Percentiles rank a stretch among this genome's conserved stretches.
phyloP scores from a whole-genome alignment of 2,888 invertebrate genomes.

The Acleris literana region DNA sequence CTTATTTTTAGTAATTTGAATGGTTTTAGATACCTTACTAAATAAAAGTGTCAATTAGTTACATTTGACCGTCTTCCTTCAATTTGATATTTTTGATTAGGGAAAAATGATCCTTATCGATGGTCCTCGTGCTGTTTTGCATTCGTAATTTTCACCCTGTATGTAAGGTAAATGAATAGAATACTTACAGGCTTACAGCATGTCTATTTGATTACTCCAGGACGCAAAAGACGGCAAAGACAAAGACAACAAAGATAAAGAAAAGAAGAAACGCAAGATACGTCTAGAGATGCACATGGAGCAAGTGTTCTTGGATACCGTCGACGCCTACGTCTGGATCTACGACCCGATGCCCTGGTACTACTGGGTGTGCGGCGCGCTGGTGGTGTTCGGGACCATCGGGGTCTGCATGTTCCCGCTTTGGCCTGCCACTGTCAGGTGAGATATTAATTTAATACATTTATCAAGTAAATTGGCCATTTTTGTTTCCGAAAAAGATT shows the following conservation, averaged over 20 bases:
- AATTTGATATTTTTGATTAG: too few species aligned
- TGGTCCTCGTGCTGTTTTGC: too few species aligned
- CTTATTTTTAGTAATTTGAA: too few species aligned
- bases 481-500: too few species aligned
- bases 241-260: conserved; percentile 68
- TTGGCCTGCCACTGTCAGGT: conserved; percentile 97
- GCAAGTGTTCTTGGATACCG: conserved; percentile 96
- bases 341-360: conserved; percentile 98
- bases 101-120: too few species aligned
- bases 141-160: too few species aligned
- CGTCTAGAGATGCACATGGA: conserved; percentile 98
- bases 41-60: too few species aligned
- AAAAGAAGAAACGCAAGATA: conserved; percentile 93
- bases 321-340: conserved; percentile 98
- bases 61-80: too few species aligned
- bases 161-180: too few species aligned
- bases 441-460: conserved; percentile 41
- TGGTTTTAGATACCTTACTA: too few species aligned
- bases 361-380: conserved; percentile 96
- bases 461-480: too few species aligned
- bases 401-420: conserved; percentile 99
- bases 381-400: conserved; percentile 95
- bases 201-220: conserved; percentile 44
- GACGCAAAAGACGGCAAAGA: conserved; percentile 66
- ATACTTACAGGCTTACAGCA: neutral